Conservation (phyloP, 37 sponge, comb jelly and placozoan genomes). For the Cladorhizidae sp. region DNA sequence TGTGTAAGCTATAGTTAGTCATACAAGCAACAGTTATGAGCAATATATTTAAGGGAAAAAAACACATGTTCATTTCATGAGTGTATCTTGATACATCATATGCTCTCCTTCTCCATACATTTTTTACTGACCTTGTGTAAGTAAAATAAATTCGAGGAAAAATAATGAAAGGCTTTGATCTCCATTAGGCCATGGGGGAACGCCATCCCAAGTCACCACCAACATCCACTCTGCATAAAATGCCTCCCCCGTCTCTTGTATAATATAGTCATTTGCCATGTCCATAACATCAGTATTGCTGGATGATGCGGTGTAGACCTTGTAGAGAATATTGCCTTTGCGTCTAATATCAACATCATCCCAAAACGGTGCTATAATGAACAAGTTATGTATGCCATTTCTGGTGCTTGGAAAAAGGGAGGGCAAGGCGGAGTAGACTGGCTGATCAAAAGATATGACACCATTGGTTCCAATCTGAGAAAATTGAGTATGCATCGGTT, state of each 20-base stretch:
- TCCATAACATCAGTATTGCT: constrained; percentile 4
- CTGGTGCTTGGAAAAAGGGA: background rate
- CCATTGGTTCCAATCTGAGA: constrained; percentile 57
- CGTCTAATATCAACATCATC: constrained; percentile 48
- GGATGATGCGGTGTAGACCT: background rate
- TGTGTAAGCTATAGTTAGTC: too few relatives aligned
- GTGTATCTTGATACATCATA: background rate
- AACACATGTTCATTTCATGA: too few relatives aligned
- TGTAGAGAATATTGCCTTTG: constrained; percentile 46
- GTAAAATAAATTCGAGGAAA: background rate
- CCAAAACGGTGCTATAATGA: constrained; percentile 69
- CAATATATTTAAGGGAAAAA: too few relatives aligned
- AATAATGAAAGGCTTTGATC: background rate
- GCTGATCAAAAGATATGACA: constrained; percentile 39
- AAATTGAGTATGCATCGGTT: background rate
- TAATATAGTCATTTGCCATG: constrained; percentile 30
- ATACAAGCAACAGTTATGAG: too few relatives aligned
- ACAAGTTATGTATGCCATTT: background rate
- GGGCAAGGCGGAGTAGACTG: background rate
- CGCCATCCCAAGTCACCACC: constrained; percentile 39
- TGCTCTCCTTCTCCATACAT: too few relatives aligned
- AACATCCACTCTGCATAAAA: constrained; percentile 60
- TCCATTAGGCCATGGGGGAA: constrained; percentile 76
- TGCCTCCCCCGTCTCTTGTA: background rate
- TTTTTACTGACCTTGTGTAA: constrained; percentile 3